A percentile compares a stretch with the other conserved stretches of the same genome.
Evolutionary conservation across 2,113 vertebrate species (phyloP).

Genomic region (Cheilinus undulatus): DNA sequence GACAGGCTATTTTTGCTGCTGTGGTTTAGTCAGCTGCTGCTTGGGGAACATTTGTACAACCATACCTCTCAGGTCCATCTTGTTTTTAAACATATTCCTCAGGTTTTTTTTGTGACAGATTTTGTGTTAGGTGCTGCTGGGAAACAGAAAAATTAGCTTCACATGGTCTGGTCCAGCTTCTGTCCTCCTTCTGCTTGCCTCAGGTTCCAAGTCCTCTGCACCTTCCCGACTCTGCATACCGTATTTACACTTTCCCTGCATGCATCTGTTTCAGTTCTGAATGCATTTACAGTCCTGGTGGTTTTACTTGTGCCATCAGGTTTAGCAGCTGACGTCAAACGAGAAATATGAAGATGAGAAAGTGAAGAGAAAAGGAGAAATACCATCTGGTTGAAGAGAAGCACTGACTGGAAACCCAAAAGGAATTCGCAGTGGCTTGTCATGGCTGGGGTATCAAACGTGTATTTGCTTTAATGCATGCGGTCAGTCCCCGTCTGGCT

Average conservation of each 20-base stretch:
- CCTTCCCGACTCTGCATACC: conserved; percentile 29
- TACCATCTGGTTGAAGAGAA: conserved; percentile 51
- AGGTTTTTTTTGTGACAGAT: background rate
- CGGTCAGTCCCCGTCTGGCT: conserved; percentile 61
- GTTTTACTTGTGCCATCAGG: conserved; percentile 25
- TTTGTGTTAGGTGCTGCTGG: conserved; percentile 11
- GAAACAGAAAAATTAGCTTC: conserved; percentile 29
- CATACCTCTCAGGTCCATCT: conserved; percentile 12
- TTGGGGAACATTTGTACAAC: conserved; percentile 23
- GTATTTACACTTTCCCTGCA: conserved; percentile 34
- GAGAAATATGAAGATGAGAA: background rate
- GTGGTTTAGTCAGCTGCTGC: conserved; percentile 42
- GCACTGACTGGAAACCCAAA: conserved; percentile 60
- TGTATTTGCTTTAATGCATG: conserved; percentile 72
- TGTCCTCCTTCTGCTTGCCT: background rate
- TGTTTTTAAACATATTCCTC: background rate
- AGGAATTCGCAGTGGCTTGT: conserved; percentile 52
- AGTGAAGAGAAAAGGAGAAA: conserved; percentile 24
- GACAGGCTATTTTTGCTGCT: conserved; percentile 42
- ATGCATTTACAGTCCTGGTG: background rate
- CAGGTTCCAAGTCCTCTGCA: conserved; percentile 32
- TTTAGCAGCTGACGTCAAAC: conserved; percentile 41
- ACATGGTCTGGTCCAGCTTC: background rate
- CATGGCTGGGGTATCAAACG: conserved; percentile 59
- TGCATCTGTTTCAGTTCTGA: conserved; percentile 20